Conservation (phyloP, 1,140 invertebrate species). For the Drosophila nigromelanica region DNA sequence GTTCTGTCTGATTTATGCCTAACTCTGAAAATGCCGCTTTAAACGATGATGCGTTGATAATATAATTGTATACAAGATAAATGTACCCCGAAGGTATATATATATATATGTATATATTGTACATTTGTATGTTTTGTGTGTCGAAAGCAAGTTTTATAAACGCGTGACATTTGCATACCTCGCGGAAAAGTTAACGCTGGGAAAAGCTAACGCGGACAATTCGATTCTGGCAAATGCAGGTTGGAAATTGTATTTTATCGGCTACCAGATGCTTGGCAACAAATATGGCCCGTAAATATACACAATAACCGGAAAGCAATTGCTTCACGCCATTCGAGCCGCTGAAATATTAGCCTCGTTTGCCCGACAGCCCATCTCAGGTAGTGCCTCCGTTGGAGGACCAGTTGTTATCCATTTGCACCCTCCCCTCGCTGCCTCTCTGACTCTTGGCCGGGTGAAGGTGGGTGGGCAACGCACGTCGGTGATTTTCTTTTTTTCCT, state of each 20-base stretch:
- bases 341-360: conserved; percentile 78
- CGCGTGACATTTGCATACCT: conserved; percentile 5
- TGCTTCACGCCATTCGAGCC: conserved; percentile 68
- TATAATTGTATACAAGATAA: conserved; percentile 47
- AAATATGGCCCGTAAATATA: conserved; percentile 62
- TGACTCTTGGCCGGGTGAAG: background rate
- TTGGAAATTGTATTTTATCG: conserved; percentile 69
- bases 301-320: conserved; percentile 70
- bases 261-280: conserved; percentile 54
- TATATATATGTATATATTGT: background rate
- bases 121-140: background rate
- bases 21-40: background rate
- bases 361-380: conserved; percentile 28
- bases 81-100: background rate
- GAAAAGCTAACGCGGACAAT: conserved; percentile 22
- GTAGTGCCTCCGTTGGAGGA: conserved; percentile 1
- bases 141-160: conserved; percentile 4
- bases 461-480: background rate
- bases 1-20: background rate
- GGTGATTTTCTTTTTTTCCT: conserved; percentile 5
- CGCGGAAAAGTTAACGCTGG: background rate
- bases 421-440: background rate
- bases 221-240: conserved; percentile 48
- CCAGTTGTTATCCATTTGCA: conserved; percentile 24
- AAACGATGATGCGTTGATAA: conserved; percentile 40